Evolutionary conservation across 2,888 invertebrate species (phyloP).

Genomic region (Marasmarcha lunaedactyla): DNA sequence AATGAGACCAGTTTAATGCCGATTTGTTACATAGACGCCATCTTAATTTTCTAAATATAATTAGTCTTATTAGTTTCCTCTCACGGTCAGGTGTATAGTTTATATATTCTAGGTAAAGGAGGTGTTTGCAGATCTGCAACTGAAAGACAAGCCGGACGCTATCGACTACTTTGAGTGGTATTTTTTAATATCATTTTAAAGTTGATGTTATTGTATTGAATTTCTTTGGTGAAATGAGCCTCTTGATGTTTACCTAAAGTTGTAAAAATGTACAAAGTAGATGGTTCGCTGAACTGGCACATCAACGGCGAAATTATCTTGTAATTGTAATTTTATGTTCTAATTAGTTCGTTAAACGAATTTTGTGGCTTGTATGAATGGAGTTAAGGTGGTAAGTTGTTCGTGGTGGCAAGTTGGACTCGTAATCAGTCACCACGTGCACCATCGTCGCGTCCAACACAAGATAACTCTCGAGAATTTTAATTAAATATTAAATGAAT

Average conservation of each 20-base stretch:
- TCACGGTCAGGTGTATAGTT: slow-evolving; percentile 46
- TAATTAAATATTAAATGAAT: slow-evolving; percentile 70
- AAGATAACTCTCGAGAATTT: slow-evolving; percentile 67
- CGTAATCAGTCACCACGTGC: slow-evolving; percentile 63
- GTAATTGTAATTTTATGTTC: slow-evolving; percentile 65
- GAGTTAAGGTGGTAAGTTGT: slow-evolving; percentile 56
- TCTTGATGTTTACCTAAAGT: slow-evolving; percentile 9
- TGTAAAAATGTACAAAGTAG: slow-evolving; percentile 7
- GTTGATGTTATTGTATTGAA: slow-evolving; percentile 25
- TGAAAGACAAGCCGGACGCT: slow-evolving; percentile 23
- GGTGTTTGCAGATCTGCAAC: slow-evolving; percentile 24
- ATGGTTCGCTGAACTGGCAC: background rate
- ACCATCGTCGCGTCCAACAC: slow-evolving; percentile 68
- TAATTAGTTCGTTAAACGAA: slow-evolving; percentile 47
- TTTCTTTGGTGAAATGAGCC: slow-evolving; percentile 1
- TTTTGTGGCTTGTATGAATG: slow-evolving; percentile 48
- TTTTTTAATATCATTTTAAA: slow-evolving; percentile 61
- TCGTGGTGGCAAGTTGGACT: slow-evolving; percentile 32
- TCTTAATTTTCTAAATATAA: slow-evolving; percentile 37
- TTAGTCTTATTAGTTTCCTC: slow-evolving; percentile 57
- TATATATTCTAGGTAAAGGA: slow-evolving; percentile 38
- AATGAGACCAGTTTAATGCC: slow-evolving; percentile 59
- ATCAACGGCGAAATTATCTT: slow-evolving; percentile 49
- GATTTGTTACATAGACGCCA: slow-evolving; percentile 47
- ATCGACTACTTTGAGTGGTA: slow-evolving; percentile 49